Conservation (phyloP, 1,140 invertebrate genomes). For the Samia ricini region DNA sequence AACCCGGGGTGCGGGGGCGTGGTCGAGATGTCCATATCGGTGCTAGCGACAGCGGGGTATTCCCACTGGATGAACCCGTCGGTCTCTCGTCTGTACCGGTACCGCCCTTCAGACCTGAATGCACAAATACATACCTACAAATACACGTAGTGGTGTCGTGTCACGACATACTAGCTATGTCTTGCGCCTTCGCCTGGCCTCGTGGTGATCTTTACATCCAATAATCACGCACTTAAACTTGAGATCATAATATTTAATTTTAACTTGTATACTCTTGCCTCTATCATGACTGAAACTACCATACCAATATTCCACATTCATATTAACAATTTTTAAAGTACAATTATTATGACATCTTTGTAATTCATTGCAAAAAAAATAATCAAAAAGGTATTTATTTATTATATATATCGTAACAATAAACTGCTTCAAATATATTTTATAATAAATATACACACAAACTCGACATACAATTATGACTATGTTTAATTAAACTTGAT, state of each 20-base stretch:
- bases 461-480: no score
- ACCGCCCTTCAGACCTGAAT: slow-evolving; percentile 67
- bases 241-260: not conserved
- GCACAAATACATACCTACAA: slow-evolving; percentile 35
- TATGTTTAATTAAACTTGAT: no score
- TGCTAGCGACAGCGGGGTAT: slow-evolving; percentile 55
- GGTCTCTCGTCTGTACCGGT: slow-evolving; percentile 65
- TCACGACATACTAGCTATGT: not conserved
- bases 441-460: no score
- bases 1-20: slow-evolving; percentile 58
- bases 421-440: no score
- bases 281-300: no score
- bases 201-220: slow-evolving; percentile 6
- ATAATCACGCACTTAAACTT: not conserved
- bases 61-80: slow-evolving; percentile 72
- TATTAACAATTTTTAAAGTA: not conserved
- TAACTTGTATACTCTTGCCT: no score
- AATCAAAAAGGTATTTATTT: no score
- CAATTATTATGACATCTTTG: not conserved
- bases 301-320: no score
- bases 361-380: no score
- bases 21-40: slow-evolving; percentile 73
- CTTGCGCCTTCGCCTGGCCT: slow-evolving; percentile 17
- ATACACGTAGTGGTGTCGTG: slow-evolving; percentile 14
- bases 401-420: no score